Conservation (phyloP, 2,113 vertebrate species). For the Laterallus jamaicensis region DNA sequence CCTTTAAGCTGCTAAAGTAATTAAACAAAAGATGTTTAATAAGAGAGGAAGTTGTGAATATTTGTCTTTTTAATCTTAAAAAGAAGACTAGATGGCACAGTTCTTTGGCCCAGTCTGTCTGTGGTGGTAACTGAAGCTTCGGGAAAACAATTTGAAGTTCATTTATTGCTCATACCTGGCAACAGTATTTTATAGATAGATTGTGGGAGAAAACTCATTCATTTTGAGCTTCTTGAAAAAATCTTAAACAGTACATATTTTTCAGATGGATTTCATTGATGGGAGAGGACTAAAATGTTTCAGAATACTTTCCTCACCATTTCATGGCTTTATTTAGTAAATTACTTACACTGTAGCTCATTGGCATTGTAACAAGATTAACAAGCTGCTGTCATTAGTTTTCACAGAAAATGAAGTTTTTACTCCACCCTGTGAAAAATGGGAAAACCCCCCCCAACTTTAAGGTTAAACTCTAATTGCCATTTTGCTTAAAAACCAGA, state of each 20-base stretch:
- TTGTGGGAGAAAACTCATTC: neutral
- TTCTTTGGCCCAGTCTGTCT: neutral
- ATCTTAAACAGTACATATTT: neutral
- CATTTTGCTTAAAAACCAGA: neutral
- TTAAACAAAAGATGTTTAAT: neutral
- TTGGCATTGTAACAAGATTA: neutral
- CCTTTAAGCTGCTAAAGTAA: neutral
- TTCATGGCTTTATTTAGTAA: neutral
- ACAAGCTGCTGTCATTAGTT: neutral
- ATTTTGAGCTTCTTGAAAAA: neutral
- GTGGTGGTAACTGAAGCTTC: neutral
- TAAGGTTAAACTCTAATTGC: neutral
- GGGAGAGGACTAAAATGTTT: neutral
- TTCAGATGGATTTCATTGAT: neutral
- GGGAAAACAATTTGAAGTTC: neutral
- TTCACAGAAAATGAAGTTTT: neutral
- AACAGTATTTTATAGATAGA: neutral
- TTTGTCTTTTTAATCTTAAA: neutral
- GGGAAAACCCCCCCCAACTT: neutral
- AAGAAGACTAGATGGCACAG: neutral
- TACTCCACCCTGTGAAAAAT: neutral
- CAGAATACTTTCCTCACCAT: neutral
- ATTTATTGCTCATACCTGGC: slow-evolving; percentile 8
- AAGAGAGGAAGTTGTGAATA: neutral
- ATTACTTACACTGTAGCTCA: neutral